phyloP scores from a whole-genome alignment of 2,113 vertebrate species.

The Astatotilapia flaviijosephi region DNA sequence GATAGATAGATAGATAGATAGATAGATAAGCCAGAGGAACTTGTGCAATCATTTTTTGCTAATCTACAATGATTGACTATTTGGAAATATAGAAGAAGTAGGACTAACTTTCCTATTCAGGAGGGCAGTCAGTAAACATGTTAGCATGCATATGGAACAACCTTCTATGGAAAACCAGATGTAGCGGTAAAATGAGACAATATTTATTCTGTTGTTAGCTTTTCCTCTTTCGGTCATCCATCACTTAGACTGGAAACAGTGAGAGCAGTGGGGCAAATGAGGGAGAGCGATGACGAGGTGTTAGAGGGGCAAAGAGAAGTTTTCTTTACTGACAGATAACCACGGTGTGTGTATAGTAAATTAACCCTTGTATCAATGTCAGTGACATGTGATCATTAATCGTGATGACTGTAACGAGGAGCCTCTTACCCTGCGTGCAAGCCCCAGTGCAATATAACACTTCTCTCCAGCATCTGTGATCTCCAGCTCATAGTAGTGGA shows the following conservation, averaged over 20 bases:
- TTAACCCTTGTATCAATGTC: background rate
- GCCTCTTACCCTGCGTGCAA: slow-evolving; percentile 83
- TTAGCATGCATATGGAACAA: slow-evolving; percentile 38
- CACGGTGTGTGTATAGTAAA: background rate
- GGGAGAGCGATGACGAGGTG: slow-evolving; percentile 2
- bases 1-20: rapidly evolving
- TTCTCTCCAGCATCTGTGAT: slow-evolving; percentile 89
- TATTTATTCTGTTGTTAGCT: slow-evolving; percentile 65
- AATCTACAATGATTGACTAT: background rate
- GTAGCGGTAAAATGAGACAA: slow-evolving; percentile 55
- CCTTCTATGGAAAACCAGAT: slow-evolving; percentile 49
- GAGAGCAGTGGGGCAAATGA: slow-evolving; percentile 28
- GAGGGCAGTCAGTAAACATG: background rate
- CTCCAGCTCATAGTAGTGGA: slow-evolving; percentile 93
- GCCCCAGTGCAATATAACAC: slow-evolving; percentile 91
- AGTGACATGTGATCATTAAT: background rate
- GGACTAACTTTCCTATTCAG: background rate
- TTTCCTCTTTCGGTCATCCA: slow-evolving; percentile 57
- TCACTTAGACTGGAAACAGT: slow-evolving; percentile 61
- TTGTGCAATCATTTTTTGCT: background rate
- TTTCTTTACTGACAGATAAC: slow-evolving; percentile 15
- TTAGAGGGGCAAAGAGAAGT: background rate
- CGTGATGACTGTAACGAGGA: background rate
- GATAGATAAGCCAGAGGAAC: background rate
- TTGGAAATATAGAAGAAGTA: background rate